Evolutionary conservation across 2,888 invertebrate genomes (phyloP), one percentile per base, ranked within the genome.

Genomic region (Chydorus sphaericus): DNA sequence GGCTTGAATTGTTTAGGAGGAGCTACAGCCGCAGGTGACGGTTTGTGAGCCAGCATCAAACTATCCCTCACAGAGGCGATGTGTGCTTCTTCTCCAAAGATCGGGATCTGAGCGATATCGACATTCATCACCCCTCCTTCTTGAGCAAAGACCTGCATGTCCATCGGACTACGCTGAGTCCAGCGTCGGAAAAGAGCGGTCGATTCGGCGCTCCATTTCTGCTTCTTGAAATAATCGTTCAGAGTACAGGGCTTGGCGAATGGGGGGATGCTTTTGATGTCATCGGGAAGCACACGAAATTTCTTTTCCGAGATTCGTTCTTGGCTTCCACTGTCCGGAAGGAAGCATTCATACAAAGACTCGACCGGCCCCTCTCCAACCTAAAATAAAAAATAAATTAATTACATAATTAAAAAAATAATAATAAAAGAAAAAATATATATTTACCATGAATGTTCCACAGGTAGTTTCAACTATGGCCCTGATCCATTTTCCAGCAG

Each of bases 401-500:
- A 48, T 23, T 23, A 48, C n/a, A n/a, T n/a, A n/a, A n/a, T n/a
- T n/a, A n/a, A n/a, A n/a, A n/a, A n/a, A n/a, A n/a, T n/a, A n/a
- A n/a, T n/a, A n/a, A n/a, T n/a, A n/a, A n/a, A n/a, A n/a, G n/a
- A n/a, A n/a, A n/a, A n/a, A n/a, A n/a, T n/a, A n/a, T n/a, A n/a
- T n/a, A n/a, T n/a, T n/a, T n/a, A n/a, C n/a, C n/a, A n/a, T 28
- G n/a, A 29, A 28, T 14, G n/a, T 50, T 14, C 37, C 38, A 6
- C 38, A 33, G n/a, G 10, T n/a, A n/a, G 23, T 38, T n/a, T 26
- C 38, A 54, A 31, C 23, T 20, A 23, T 14, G 10, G 38, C 54
- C 11, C 54, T 31, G 23, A 23, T 38, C 54, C 54, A 54, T 6
- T 54, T 36, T 3, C 10, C 18, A n/a, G n/a, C 54, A 29, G 36